Percentiles rank a stretch among this genome's conserved stretches.
These are phyloP conservation scores for Poecilobothrus nobilitatus DNA, from an alignment of 2,888 invertebrate species.

Conservation along the genomic window DNA sequence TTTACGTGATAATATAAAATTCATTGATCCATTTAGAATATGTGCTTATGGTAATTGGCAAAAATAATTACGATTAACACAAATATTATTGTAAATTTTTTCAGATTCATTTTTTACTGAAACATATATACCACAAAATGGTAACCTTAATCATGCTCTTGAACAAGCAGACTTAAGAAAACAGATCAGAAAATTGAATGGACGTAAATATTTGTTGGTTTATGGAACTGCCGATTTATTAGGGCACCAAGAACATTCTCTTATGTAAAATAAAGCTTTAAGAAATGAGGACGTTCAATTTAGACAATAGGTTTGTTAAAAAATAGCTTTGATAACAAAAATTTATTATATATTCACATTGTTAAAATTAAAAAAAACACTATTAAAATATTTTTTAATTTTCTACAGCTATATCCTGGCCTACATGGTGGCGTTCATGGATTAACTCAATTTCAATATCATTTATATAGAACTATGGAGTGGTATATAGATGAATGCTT, in stretches of 20 bases:
- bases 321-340: neutral
- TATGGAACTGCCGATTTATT: constrained; percentile 80
- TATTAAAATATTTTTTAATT: too few species aligned
- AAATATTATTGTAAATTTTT: neutral
- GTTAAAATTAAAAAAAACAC: too few species aligned
- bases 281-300: constrained; percentile 74
- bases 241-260: constrained; percentile 81
- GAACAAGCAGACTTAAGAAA: constrained; percentile 71
- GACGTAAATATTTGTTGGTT: constrained; percentile 56
- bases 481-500: constrained; percentile 80
- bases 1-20: constrained; percentile 68
- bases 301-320: constrained; percentile 62
- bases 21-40: constrained; percentile 70
- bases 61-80: neutral
- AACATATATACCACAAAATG: constrained; percentile 72
- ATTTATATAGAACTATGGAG: constrained; percentile 77
- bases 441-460: constrained; percentile 62
- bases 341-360: too few species aligned
- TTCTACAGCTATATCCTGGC: constrained; percentile 72
- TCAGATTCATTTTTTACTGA: constrained; percentile 85
- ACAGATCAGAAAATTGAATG: constrained; percentile 65
- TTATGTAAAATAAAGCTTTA: constrained; percentile 73
- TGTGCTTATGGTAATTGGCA: constrained; percentile 65
- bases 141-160: constrained; percentile 60
- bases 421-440: constrained; percentile 75